Base-by-base conservation (phyloP, 2,888 invertebrate species). In the Brassicogethes aeneus region DNA sequence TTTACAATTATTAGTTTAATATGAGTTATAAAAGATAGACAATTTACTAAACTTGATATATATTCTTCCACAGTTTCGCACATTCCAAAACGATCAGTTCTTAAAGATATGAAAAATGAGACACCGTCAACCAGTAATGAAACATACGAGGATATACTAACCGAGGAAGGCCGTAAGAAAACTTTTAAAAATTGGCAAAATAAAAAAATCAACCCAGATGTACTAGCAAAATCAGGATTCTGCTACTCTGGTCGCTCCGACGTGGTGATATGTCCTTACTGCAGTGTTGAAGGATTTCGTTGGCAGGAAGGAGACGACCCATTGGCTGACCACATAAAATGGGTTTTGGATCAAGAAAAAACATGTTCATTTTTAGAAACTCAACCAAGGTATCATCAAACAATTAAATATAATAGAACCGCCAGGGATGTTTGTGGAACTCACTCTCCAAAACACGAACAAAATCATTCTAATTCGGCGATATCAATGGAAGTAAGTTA, bases 251-350 rank as follows among this genome's bases (percentile, higher is more conserved):
- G 82, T 16, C 75, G 78, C 47, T 76, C 75, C 17, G 60, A 60
- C 36, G 44, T 56, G 17, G 90, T 91, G 7, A 76, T 79, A 46
- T 92, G 90, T 64, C 81, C 84, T 38, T 88, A 84, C 64, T 87
- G 88, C 64, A 77, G 79, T 52, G 76, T 86, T 37, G 83, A 88
- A 65, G 81, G 91, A 42, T 82, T 83, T 59, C 73, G 79, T 43
- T 93, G 92, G 92, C 79, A 81, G 48, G 74, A 71, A 47, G 83
- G 81, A n/a, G 92, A 93, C 65, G 79, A 82, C 60, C 86, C 90
- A 2, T 77, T 82, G 59, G 71, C 72, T 14, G 91, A 92, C 60
- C 93, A 93, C 66, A 72, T 77, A 52, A 75, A 80, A 38, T 89
- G 86, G 82, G 84, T 85, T 31, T 82, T 84, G 1, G 32, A 5